Evolutionary conservation across 1,140 invertebrate species (phyloP), one percentile per base, ranked within the genome.

Genomic region (Pseudoatta argentina): DNA sequence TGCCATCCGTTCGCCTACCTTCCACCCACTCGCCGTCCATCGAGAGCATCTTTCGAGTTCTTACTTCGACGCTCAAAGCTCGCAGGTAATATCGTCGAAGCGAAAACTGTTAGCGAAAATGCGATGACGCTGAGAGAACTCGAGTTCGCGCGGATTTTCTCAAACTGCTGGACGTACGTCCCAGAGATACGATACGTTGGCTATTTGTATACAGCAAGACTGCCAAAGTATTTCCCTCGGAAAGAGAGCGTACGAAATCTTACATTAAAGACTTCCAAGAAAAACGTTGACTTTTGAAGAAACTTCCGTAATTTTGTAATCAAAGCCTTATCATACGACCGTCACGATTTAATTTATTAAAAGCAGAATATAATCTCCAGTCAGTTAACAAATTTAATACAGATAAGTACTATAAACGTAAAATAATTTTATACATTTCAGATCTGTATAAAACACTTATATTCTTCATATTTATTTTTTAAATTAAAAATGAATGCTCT

Each of bases 91-190:
- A 83, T 66, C 39, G 67, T 72, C 51, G 73, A 86, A 82, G 64
- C 30, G 59, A 83, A 73, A 87, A 89, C 76, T 89, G 67, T 82
- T 89, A 89, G 57, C 8, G 72, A 64, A 86, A 75, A 86, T 87
- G 34, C 82, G 16, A 89, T 12, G 63, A 53, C 39, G 51, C 10
- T 34, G 69, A 12, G 76, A 66, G 53, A 86, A 81, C 69, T 55
- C 81, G 79, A 61, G 73, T 88, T 14, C 30, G 24, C 44, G 48
- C 39, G 12, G 21, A 24, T 16, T n/a, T 44, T 44, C 8, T 44
- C 57, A 7, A 51, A 30, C 8, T 63, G 66, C 21, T 34, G 39
- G 30, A 63, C 10, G 12, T 51, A 72, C 16, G 14, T 39, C 21
- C 27, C 66, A 8, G 24, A 75, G 18, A 61, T 39, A 53, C 55